A percentile compares a stretch with the other conserved stretches of the same genome.
Conservation (phyloP, 2,113 vertebrate species). For the Alligator mississippiensis region DNA sequence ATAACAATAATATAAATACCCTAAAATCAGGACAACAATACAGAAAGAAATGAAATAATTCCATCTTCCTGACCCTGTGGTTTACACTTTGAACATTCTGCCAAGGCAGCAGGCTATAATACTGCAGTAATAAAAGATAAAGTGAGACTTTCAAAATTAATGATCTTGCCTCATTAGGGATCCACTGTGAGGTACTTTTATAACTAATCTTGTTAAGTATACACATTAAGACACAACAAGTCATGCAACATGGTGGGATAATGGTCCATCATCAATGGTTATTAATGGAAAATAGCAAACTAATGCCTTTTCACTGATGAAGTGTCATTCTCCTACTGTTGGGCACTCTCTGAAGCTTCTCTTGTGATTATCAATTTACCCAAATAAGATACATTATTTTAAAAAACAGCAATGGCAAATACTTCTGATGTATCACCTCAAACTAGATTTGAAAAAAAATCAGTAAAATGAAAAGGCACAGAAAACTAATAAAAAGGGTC, state of each 20-base stretch:
- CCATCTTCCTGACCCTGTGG: background rate
- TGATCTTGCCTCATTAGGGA: conserved; percentile 15
- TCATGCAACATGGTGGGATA: background rate
- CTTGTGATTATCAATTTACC: background rate
- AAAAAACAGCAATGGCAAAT: background rate
- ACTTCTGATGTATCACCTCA: accelerated
- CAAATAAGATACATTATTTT: background rate
- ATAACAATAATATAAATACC: background rate
- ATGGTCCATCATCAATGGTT: background rate
- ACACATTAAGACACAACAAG: background rate
- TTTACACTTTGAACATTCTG: background rate
- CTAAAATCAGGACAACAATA: background rate
- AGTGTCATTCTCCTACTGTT: background rate
- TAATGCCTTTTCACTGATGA: background rate
- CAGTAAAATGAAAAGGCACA: accelerated
- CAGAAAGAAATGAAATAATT: background rate
- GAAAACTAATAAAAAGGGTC: accelerated
- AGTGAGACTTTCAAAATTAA: background rate
- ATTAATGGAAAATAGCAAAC: conserved; percentile 10
- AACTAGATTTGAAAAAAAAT: background rate
- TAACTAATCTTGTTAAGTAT: conserved; percentile 5
- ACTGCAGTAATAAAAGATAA: background rate
- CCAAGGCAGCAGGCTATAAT: background rate
- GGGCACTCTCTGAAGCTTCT: background rate
- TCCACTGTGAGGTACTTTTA: background rate